phyloP scores from a whole-genome alignment of 2,113 vertebrate genomes.

The Sisor rabdophorus region DNA sequence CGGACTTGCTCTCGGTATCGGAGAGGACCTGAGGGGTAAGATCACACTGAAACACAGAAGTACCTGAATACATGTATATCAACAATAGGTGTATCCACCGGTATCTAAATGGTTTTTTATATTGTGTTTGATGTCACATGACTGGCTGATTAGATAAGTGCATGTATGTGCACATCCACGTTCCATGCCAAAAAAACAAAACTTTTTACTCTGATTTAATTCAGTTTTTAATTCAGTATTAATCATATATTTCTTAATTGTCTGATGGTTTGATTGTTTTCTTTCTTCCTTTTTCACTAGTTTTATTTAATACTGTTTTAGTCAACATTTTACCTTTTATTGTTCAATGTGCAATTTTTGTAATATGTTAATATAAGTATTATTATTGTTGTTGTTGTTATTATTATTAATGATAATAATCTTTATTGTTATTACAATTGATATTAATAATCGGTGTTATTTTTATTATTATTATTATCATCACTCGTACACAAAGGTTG shows the following conservation, averaged over 20 bases:
- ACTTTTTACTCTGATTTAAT: not conserved
- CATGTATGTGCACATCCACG: not conserved
- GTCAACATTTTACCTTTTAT: not conserved
- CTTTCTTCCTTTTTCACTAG: too few species aligned
- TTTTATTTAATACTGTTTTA: not conserved
- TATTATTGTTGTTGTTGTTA: too few species aligned
- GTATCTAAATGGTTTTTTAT: too few species aligned
- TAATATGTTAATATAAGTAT: not conserved
- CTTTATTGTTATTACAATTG: not conserved
- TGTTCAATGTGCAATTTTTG: not conserved
- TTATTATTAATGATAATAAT: not conserved
- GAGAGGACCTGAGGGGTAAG: conserved; percentile 88
- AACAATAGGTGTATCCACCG: not conserved
- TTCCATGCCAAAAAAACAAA: not conserved
- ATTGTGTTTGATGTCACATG: not conserved
- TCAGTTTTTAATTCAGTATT: not conserved
- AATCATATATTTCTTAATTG: not conserved
- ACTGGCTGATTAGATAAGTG: conserved; percentile 7
- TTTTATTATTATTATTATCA: not conserved
- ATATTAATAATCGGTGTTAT: not conserved
- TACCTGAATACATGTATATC: not conserved
- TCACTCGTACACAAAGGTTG: conserved; percentile 23
- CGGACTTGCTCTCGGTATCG: conserved; percentile 86
- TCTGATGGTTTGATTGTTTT: not conserved
- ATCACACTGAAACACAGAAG: not conserved